Percentiles rank a stretch among this genome's conserved stretches.
These are phyloP conservation scores for Dendrophyllia cribrosa DNA, from an alignment of 64 coral and sea anemone genomes.

Conservation along the genomic window DNA sequence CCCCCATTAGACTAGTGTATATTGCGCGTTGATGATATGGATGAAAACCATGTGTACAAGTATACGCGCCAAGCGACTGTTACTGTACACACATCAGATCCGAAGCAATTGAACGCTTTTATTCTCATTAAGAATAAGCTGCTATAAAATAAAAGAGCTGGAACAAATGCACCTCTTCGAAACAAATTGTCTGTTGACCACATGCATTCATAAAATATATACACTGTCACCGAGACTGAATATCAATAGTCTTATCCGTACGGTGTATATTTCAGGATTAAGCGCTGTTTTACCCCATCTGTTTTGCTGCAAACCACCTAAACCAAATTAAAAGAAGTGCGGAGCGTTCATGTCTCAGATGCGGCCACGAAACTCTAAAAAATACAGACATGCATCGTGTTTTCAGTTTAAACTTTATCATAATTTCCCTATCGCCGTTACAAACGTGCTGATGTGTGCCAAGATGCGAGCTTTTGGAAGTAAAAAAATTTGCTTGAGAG, in stretches of 20 bases:
- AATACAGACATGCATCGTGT: slow-evolving; percentile 44
- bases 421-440: slow-evolving; percentile 92
- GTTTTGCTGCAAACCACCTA: slow-evolving; percentile 69
- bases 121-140: not conserved
- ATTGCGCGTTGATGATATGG: slow-evolving; percentile 32
- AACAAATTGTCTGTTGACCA: slow-evolving; percentile 66
- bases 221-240: slow-evolving; percentile 38
- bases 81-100: slow-evolving; percentile 2
- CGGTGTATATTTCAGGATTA: slow-evolving; percentile 90
- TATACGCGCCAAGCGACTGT: not conserved
- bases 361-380: slow-evolving; percentile 41
- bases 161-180: slow-evolving; percentile 58
- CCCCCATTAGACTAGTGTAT: slow-evolving; percentile 48
- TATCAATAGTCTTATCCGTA: slow-evolving; percentile 81
- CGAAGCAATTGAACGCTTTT: not conserved
- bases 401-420: slow-evolving; percentile 66
- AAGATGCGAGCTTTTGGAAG: slow-evolving; percentile 29
- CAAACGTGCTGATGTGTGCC: slow-evolving; percentile 58
- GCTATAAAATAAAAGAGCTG: slow-evolving; percentile 42
- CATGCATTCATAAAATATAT: slow-evolving; percentile 52
- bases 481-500: slow-evolving; percentile 35
- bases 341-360: slow-evolving; percentile 64
- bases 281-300: slow-evolving; percentile 64
- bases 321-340: slow-evolving; percentile 81
- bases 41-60: slow-evolving; percentile 40